Percentiles rank a stretch among this genome's conserved stretches.
Evolutionary conservation across 2,113 vertebrate genomes (phyloP).

Genomic region (Regulus satrapa): DNA sequence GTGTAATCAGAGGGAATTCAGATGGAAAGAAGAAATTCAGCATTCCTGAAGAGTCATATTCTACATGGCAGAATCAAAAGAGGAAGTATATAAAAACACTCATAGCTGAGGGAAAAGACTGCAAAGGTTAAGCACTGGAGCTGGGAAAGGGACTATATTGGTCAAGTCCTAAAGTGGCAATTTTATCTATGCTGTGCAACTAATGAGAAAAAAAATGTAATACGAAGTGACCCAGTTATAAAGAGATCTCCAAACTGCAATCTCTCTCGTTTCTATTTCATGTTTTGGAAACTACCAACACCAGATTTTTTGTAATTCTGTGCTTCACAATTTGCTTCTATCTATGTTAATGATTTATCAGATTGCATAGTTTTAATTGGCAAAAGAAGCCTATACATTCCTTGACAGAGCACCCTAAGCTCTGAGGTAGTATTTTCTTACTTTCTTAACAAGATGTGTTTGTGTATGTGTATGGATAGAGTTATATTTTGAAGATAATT

Average conservation of each 20-base stretch:
- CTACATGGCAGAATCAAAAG: not conserved
- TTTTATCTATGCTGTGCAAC: not conserved
- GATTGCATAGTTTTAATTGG: not conserved
- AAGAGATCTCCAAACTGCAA: not conserved
- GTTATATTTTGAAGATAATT: not conserved
- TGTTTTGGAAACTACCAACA: not conserved
- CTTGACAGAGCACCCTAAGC: not conserved
- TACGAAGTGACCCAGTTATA: not conserved
- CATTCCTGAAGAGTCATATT: not conserved
- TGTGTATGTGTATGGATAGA: not conserved
- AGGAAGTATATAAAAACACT: not conserved
- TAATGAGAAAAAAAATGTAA: not conserved
- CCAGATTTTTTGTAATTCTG: not conserved
- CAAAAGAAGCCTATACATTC: not conserved
- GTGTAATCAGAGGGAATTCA: not conserved
- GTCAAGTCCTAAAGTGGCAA: not conserved
- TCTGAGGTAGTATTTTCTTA: not conserved
- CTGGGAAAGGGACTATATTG: not conserved
- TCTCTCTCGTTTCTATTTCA: not conserved
- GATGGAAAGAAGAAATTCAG: not conserved
- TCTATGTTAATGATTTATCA: not conserved
- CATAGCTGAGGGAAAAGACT: not conserved
- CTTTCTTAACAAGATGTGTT: not conserved
- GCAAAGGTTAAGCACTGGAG: not conserved
- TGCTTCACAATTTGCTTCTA: not conserved